Percentiles rank a stretch among this genome's conserved stretches.
These are phyloP conservation scores for Agonopterix subpropinquella DNA, from an alignment of 2,888 invertebrate genomes.

Conservation along the genomic window DNA sequence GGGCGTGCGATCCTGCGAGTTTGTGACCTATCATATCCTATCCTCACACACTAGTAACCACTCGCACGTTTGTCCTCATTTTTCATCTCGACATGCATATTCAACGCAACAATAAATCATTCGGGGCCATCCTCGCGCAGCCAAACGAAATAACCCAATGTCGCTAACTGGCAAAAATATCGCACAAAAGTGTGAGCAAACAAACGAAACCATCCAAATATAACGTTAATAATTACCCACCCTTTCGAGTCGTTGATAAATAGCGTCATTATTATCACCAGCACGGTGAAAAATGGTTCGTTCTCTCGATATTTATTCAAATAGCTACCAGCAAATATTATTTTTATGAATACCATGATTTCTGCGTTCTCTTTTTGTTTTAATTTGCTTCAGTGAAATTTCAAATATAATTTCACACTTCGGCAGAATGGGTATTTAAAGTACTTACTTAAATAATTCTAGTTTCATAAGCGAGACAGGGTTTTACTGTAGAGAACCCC, in stretches of 20 bases:
- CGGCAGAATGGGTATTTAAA: conserved; percentile 3
- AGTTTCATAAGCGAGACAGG: conserved; percentile 5
- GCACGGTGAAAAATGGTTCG: conserved; percentile 60
- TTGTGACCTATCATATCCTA: conserved; percentile 20
- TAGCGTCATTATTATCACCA: conserved; percentile 71
- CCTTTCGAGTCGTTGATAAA: conserved; percentile 69
- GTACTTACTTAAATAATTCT: background rate
- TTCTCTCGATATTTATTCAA: conserved; percentile 67
- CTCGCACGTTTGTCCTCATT: conserved; percentile 60
- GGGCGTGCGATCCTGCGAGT: background rate
- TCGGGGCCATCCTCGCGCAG: conserved; percentile 49
- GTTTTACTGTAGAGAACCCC: conserved; percentile 3
- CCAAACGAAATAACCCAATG: conserved; percentile 62
- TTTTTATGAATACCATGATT: conserved; percentile 39
- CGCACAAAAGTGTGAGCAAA: conserved; percentile 57
- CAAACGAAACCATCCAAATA: conserved; percentile 62
- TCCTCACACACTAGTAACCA: conserved; percentile 38
- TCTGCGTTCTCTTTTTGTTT: conserved; percentile 12
- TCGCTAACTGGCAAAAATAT: conserved; percentile 56
- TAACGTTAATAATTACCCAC: conserved; percentile 70
- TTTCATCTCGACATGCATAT: conserved; percentile 74
- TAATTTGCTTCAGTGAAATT: background rate
- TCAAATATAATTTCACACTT: conserved; percentile 2
- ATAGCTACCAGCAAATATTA: conserved; percentile 50
- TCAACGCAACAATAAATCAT: conserved; percentile 72